Percentiles rank a stretch among this genome's conserved stretches.
Evolutionary conservation across 1,140 invertebrate genomes (phyloP).

Genomic region (Muscidifurax raptorellus): DNA sequence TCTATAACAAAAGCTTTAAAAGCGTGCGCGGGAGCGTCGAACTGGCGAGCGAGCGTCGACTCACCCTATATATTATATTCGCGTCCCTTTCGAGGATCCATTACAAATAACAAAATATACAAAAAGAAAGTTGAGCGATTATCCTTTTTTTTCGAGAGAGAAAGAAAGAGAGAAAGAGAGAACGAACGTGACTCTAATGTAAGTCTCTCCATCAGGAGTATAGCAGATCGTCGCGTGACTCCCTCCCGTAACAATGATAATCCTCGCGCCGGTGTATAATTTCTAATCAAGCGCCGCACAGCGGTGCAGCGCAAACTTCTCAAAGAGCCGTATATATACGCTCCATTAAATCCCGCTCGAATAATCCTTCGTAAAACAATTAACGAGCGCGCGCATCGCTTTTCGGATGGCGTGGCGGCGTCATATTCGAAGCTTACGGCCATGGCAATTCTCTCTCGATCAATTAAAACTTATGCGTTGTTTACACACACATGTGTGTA

Average conservation of each 20-base stretch:
- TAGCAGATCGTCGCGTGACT: constrained; percentile 35
- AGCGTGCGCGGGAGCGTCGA: too few relatives aligned
- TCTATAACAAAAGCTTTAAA: background rate
- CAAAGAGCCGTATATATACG: background rate
- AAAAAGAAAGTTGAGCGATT: background rate
- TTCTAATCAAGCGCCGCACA: background rate
- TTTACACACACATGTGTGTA: background rate
- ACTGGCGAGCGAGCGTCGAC: background rate
- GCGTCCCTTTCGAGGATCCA: background rate
- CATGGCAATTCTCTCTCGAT: background rate
- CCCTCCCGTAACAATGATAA: background rate
- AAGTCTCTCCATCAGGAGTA: background rate
- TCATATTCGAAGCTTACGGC: background rate
- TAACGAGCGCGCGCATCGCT: constrained; percentile 1
- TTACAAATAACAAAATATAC: background rate
- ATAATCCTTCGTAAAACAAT: constrained; percentile 18
- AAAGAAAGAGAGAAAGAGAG: background rate
- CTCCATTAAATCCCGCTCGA: constrained; percentile 17
- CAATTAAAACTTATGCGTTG: constrained; percentile 5
- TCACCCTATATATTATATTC: background rate
- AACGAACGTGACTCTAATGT: background rate
- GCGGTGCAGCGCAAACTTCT: background rate
- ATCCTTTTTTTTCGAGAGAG: background rate
- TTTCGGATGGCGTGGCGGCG: background rate
- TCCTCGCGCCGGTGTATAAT: background rate